Evolutionary conservation across 2,113 vertebrate genomes (phyloP), one percentile per base, ranked within the genome.

Genomic region (Ovis canadensis): DNA sequence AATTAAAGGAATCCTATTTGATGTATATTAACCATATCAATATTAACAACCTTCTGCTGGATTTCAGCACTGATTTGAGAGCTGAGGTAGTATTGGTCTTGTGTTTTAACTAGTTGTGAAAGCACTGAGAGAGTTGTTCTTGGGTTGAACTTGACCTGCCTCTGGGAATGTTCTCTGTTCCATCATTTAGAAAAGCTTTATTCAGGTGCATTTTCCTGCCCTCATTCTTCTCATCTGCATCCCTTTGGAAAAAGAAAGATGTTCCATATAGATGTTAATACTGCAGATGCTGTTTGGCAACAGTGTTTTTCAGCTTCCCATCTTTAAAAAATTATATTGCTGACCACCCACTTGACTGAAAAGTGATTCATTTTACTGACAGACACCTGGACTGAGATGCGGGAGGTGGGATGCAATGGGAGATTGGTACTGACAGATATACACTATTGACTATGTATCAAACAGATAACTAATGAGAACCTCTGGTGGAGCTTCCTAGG

Each of bases 1-100:
- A 99, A 98, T 98, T 98, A 98, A 99, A 98, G 97, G 90, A 98
- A 98, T 98, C 98, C 77, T 98, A 95, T 99, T 99, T 99, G 98
- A 98, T 98, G 96, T 99, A 98, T 98, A 99, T 99, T 99, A 99
- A 98, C 98, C 98, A 98, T 99, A 99, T 99, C 98, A 99, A 99
- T 99, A 99, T 99, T 99, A 99, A 99, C 98, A 99, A 97, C 97
- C 94, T 98, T 98, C 97, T 98, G 90, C 97, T 97, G 97, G 97
- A 98, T 99, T 98, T 99, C 98, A 95, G 82, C 97, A 98, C 95
- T 98, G 98, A 98, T 98, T 97, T 97, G 96, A 98, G 94, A 98
- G 88, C 59, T 19, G 50, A 89, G 93, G 78, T 97, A 97, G 96
- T 98, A 98, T 98, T 96, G 94, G 94, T 64, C 90, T 98, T 98